Percentiles rank a stretch among this genome's conserved stretches.
phyloP scores from a whole-genome alignment of 2,113 vertebrate species.

The Cyanistes caeruleus region DNA sequence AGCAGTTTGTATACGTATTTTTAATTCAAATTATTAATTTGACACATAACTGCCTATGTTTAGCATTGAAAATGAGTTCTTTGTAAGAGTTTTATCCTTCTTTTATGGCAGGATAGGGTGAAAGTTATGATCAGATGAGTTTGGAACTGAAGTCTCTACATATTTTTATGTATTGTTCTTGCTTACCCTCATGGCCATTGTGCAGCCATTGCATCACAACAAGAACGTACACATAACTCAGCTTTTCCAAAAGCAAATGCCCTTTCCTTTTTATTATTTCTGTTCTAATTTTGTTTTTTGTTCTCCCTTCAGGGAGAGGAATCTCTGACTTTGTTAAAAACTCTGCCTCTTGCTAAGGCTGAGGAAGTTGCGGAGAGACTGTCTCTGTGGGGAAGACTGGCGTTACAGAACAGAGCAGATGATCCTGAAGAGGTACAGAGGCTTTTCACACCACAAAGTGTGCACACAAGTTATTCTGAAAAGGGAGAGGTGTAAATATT shows the following conservation, averaged over 20 bases:
- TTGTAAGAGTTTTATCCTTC: background rate
- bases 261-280: background rate
- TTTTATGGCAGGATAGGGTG: background rate
- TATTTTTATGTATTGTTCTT: background rate
- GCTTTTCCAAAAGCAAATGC: background rate
- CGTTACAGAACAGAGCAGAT: slow-evolving; percentile 80
- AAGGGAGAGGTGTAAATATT: background rate
- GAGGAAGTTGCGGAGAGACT: slow-evolving; percentile 83
- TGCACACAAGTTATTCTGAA: background rate
- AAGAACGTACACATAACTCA: background rate
- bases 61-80: background rate
- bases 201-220: background rate
- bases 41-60: background rate
- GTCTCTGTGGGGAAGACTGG: slow-evolving; percentile 81
- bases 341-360: slow-evolving; percentile 76
- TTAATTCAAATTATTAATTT: background rate
- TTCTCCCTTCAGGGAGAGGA: slow-evolving; percentile 78
- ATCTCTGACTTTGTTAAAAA: slow-evolving; percentile 80
- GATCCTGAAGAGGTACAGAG: slow-evolving; percentile 76
- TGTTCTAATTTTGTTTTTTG: background rate
- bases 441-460: background rate
- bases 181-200: background rate
- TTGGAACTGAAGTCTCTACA: background rate
- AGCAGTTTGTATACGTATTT: fast-evolving
- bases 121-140: background rate